These are phyloP conservation scores for Epicauta chinensis DNA, from an alignment of 1,140 invertebrate genomes.

Conservation along the genomic window DNA sequence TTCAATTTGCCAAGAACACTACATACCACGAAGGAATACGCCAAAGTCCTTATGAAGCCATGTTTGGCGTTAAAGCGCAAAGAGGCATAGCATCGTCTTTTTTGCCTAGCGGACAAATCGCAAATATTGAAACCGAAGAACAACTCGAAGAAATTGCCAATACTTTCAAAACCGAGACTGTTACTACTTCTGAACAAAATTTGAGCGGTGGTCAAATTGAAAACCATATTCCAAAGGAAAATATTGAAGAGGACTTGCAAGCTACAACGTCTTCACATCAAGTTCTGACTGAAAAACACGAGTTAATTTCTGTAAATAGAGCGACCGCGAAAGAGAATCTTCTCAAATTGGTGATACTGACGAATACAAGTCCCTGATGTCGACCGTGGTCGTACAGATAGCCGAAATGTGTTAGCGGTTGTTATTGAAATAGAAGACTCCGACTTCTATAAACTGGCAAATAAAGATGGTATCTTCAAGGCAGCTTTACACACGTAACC, in stretches of 20 bases:
- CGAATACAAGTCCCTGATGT: slow-evolving; percentile 3
- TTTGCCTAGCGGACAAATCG: slow-evolving; percentile 2
- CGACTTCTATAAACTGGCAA: slow-evolving; percentile 8
- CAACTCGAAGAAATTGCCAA: neutral
- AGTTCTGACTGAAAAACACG: neutral
- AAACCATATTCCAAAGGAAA: neutral
- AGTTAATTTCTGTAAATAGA: neutral
- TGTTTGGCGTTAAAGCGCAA: slow-evolving; percentile 34
- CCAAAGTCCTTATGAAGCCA: slow-evolving; percentile 31
- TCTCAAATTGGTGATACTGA: slow-evolving; percentile 11
- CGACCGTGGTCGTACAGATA: too few relatives aligned
- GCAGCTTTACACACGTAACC: slow-evolving; percentile 9
- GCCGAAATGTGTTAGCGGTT: neutral
- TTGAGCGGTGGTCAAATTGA: neutral
- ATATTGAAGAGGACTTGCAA: neutral
- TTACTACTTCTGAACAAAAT: neutral
- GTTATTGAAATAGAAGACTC: slow-evolving; percentile 6
- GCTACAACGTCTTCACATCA: neutral
- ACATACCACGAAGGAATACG: slow-evolving; percentile 32
- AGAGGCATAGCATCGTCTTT: slow-evolving; percentile 15
- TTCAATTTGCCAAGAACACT: too few relatives aligned
- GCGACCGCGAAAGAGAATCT: neutral
- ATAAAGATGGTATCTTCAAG: slow-evolving; percentile 8
- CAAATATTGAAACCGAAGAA: too few relatives aligned
- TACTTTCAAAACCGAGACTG: neutral